Conservation (phyloP, 2,113 vertebrate species). For the Triplophysa rosa region DNA sequence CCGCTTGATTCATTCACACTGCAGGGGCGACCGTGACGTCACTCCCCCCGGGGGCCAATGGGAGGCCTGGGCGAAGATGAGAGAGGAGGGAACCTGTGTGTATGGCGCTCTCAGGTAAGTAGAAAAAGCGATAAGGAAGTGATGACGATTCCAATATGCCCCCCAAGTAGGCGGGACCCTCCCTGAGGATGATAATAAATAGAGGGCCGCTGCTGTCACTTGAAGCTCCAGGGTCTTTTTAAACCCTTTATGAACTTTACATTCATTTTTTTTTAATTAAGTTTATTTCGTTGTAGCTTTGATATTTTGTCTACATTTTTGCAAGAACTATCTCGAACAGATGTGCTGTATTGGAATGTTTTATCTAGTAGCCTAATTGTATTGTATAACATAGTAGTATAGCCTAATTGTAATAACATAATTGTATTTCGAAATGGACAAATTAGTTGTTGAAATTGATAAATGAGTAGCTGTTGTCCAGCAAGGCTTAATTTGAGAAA, state of each 20-base stretch:
- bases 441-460: no score
- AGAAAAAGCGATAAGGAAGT: constrained; percentile 8
- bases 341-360: neutral
- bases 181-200: constrained; percentile 64
- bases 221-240: neutral
- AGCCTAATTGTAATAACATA: no score
- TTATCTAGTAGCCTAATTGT: neutral
- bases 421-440: no score
- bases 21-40: constrained; percentile 90
- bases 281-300: neutral
- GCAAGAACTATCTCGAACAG: neutral
- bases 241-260: neutral
- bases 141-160: constrained; percentile 54
- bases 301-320: neutral
- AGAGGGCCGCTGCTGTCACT: constrained; percentile 19
- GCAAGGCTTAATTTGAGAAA: neutral
- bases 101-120: fast-evolving
- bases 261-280: neutral
- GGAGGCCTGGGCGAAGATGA: constrained; percentile 50
- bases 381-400: no score
- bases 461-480: no score
- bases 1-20: constrained; percentile 91
- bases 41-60: constrained; percentile 73
- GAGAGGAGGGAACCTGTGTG: constrained; percentile 43
- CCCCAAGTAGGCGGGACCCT: constrained; percentile 64